A percentile compares a stretch with the other conserved stretches of the same genome.
Evolutionary conservation across 2,113 vertebrate genomes (phyloP).

Genomic region (Psammodynastes pulverulentus): DNA sequence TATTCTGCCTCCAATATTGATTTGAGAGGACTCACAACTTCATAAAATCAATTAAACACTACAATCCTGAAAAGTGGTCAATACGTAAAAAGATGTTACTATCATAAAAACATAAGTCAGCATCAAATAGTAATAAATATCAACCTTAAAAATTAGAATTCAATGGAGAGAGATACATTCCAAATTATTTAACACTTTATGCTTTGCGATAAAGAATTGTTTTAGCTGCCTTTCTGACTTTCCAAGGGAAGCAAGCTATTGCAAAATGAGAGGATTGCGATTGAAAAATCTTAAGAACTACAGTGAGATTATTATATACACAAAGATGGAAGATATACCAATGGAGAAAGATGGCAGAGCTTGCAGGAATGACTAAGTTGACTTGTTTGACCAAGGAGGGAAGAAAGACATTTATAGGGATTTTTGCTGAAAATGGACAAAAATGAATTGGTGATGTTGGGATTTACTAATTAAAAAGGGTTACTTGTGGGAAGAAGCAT

Average conservation of each 20-base stretch:
- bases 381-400: neutral
- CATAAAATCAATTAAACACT: neutral
- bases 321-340: neutral
- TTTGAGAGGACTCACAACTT: neutral
- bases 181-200: neutral
- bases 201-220: neutral
- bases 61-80: neutral
- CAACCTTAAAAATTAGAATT: neutral
- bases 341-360: neutral
- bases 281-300: neutral
- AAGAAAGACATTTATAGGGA: neutral
- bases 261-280: neutral
- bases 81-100: neutral
- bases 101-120: neutral
- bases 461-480: neutral
- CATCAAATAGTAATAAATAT: neutral
- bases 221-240: neutral
- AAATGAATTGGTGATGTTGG: neutral
- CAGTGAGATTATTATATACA: neutral
- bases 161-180: neutral
- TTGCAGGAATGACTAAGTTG: neutral
- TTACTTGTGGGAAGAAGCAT: neutral
- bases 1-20: neutral
- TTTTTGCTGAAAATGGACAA: neutral
- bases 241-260: neutral